Percentiles rank a stretch among this genome's conserved stretches.
Conservation (phyloP, 2,113 vertebrate genomes). For the Coregonus clupeaformis region DNA sequence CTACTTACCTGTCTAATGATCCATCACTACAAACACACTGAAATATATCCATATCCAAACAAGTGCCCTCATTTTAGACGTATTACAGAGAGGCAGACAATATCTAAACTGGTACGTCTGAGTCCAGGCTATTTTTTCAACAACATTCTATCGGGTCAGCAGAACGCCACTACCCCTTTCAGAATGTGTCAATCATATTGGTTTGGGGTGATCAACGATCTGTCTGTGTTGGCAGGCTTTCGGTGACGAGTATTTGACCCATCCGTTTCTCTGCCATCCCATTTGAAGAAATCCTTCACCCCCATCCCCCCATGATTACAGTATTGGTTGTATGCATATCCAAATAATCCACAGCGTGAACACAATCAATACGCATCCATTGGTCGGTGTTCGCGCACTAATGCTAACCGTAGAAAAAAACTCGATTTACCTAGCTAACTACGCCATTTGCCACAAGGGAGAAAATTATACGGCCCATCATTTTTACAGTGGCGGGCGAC, state of each 20-base stretch:
- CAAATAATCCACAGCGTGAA: not conserved
- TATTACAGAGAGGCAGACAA: too few species aligned
- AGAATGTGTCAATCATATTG: too few species aligned
- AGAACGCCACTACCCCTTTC: too few species aligned
- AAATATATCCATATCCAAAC: not conserved
- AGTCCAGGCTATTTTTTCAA: too few species aligned
- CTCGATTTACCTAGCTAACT: not conserved
- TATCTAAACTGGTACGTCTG: too few species aligned
- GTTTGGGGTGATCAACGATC: too few species aligned
- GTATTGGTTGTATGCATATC: not conserved
- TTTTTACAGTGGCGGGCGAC: not conserved
- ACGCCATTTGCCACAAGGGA: not conserved
- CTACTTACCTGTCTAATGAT: not conserved
- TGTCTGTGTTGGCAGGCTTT: too few species aligned
- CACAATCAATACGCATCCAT: not conserved
- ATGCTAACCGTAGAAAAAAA: not conserved
- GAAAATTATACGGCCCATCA: not conserved
- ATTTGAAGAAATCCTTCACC: too few species aligned
- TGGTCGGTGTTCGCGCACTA: not conserved
- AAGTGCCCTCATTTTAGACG: not conserved
- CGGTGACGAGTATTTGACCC: too few species aligned
- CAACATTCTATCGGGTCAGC: too few species aligned
- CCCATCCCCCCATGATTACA: not conserved
- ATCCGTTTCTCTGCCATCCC: too few species aligned
- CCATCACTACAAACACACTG: not conserved